Evolutionary conservation across 1,140 invertebrate species (phyloP), one percentile per base, ranked within the genome.

Genomic region (Drosophila micromelanica): DNA sequence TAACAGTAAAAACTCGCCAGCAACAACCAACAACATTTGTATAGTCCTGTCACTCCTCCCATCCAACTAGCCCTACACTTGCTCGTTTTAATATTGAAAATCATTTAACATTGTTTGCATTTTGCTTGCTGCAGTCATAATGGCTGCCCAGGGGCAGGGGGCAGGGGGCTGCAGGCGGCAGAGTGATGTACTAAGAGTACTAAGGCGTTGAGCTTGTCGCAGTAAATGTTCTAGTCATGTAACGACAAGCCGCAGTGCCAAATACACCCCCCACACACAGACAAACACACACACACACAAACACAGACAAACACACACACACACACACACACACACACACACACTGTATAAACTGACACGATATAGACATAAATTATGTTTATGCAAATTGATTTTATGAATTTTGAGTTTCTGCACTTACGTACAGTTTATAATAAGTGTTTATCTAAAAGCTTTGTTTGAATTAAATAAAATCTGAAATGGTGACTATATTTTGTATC

Each of bases 151-250:
- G 3, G 27, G 15, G 27, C 13, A 3, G 3, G 20, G 9, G 5
- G 23, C 0, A 3, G 40, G 43, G 20, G 42, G 11, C 20, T 3
- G 20, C 20, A 20, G 15, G 27, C 13, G 38, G 7, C 3, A n/a
- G 42, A 49, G 57, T 55, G 52, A 61, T 70, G 20, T 23, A 23
- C 20, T 23, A 23, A 23, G 75, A 69, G 55, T 42, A 49, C 57
- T 51, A 67, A 60, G 59, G 71, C 57, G 42, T 62, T 69, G 52
- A 69, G 63, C 74, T 69, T 76, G 74, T 87, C 73, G 74, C 69
- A 75, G 78, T 87, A 81, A 86, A 87, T 87, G 82, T 87, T 87
- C 49, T 68, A 81, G 74, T 81, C 82, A 73, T 87, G 81, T 87
- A 65, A 59, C 78, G 64, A 86, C 82, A 87, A 81, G 85, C 81